These are phyloP conservation scores for Epinephelus cyanopodus DNA, from an alignment of 2,113 vertebrate species.

Conservation along the genomic window DNA sequence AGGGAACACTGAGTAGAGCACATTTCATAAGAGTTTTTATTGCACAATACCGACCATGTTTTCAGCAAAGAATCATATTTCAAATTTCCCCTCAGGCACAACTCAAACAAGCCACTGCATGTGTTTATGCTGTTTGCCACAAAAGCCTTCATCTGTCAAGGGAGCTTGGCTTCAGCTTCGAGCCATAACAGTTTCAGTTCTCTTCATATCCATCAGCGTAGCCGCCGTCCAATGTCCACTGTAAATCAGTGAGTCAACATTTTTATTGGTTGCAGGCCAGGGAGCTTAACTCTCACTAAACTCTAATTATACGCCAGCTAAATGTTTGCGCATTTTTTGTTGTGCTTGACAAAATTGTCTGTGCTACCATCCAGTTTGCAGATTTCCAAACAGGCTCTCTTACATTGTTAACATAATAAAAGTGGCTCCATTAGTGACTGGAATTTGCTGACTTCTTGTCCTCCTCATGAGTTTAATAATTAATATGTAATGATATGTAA, in stretches of 20 bases:
- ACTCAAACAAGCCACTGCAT: slow-evolving; percentile 69
- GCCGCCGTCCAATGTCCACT: neutral
- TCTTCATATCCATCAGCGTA: slow-evolving; percentile 19
- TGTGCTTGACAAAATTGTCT: neutral
- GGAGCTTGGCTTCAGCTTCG: slow-evolving; percentile 56
- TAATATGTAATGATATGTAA: neutral
- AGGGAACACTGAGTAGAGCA: slow-evolving; percentile 7
- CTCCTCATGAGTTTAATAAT: neutral
- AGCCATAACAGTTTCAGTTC: slow-evolving; percentile 54
- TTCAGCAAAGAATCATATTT: slow-evolving; percentile 27
- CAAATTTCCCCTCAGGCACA: slow-evolving; percentile 43
- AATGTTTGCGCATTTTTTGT: slow-evolving; percentile 1
- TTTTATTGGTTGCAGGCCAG: slow-evolving; percentile 6
- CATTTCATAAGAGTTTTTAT: slow-evolving; percentile 37
- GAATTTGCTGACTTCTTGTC: neutral
- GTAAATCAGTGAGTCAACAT: slow-evolving; percentile 16
- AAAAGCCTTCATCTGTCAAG: slow-evolving; percentile 48
- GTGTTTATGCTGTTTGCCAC: slow-evolving; percentile 47
- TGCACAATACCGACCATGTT: slow-evolving; percentile 45
- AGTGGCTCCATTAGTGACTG: neutral
- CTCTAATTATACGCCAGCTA: neutral
- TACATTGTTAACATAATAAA: neutral
- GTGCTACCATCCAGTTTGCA: too few species aligned
- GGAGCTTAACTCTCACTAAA: neutral
- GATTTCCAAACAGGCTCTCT: neutral